Evolutionary conservation across 2,888 invertebrate species (phyloP).

Genomic region (Vanessa cardui): DNA sequence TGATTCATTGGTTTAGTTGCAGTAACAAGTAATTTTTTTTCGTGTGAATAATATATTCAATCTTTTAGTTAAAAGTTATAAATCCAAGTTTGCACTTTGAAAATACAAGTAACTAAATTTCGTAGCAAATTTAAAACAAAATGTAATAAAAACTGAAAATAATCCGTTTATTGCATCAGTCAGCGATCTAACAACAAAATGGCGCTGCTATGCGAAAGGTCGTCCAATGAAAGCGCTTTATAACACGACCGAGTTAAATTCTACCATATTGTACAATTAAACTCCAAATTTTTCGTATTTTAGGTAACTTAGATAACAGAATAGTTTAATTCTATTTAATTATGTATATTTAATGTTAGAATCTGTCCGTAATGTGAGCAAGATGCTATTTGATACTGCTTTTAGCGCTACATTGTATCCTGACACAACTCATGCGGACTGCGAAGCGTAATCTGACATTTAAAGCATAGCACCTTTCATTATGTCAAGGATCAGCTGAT

Average conservation of each 20-base stretch:
- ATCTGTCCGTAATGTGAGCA: not conserved
- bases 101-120: not conserved
- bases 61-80: not conserved
- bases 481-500: conserved; percentile 39
- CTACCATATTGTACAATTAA: conserved; percentile 16
- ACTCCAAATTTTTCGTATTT: not conserved
- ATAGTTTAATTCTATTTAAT: not conserved
- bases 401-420: conserved; percentile 11
- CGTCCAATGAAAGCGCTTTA: conserved; percentile 75
- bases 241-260: conserved; percentile 55
- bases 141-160: conserved; percentile 49
- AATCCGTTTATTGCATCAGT: conserved; percentile 67
- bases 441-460: conserved; percentile 24
- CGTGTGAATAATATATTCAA: no score
- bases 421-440: conserved; percentile 10
- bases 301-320: no score
- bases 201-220: conserved; percentile 64
- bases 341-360: not conserved
- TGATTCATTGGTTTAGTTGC: conserved; percentile 17
- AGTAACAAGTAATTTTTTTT: not conserved
- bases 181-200: conserved; percentile 74
- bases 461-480: conserved; percentile 19
- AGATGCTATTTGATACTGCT: not conserved
- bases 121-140: conserved; percentile 17
- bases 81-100: not conserved